Percentiles rank a stretch among this genome's conserved stretches.
Evolutionary conservation across 2,888 invertebrate genomes (phyloP).

Genomic region (Elgonia sp.): DNA sequence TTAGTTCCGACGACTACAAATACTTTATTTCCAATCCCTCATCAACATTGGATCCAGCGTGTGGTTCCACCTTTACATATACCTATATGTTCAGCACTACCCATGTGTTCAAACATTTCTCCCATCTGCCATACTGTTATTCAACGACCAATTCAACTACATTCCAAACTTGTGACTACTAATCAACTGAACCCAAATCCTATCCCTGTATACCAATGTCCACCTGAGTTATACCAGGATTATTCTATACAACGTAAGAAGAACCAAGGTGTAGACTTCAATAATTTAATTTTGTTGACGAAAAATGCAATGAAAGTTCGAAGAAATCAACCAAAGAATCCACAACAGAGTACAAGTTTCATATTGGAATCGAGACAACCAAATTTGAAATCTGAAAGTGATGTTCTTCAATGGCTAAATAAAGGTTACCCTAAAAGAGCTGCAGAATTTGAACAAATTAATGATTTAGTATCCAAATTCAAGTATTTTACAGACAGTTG

Average conservation of each 20-base stretch:
- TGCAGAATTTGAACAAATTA: slow-evolving; percentile 77
- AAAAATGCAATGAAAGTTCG: slow-evolving; percentile 83
- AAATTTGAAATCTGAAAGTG: slow-evolving; percentile 78
- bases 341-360: slow-evolving; percentile 76
- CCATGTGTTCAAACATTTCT: slow-evolving; percentile 81
- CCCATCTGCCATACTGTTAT: slow-evolving; percentile 81
- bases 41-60: slow-evolving; percentile 83
- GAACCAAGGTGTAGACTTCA: slow-evolving; percentile 84
- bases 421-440: slow-evolving; percentile 79
- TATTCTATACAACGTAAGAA: slow-evolving; percentile 79
- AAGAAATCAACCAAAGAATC: slow-evolving; percentile 81
- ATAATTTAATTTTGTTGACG: slow-evolving; percentile 85
- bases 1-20: slow-evolving; percentile 79
- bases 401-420: slow-evolving; percentile 80
- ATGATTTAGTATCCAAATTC: slow-evolving; percentile 78
- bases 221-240: slow-evolving; percentile 83
- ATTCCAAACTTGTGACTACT: slow-evolving; percentile 75
- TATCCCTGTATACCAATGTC: slow-evolving; percentile 80
- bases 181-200: slow-evolving; percentile 66
- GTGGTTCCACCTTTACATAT: slow-evolving; percentile 75
- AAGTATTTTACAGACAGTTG: slow-evolving; percentile 75
- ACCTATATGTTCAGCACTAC: slow-evolving; percentile 77
- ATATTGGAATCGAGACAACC: slow-evolving; percentile 79
- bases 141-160: slow-evolving; percentile 81
- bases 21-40: slow-evolving; percentile 80